These are phyloP conservation scores for Aurelia aurita complex sp. Pacific DNA, from an alignment of 30 jellyfish, hydroid and myxozoan species.

Conservation along the genomic window DNA sequence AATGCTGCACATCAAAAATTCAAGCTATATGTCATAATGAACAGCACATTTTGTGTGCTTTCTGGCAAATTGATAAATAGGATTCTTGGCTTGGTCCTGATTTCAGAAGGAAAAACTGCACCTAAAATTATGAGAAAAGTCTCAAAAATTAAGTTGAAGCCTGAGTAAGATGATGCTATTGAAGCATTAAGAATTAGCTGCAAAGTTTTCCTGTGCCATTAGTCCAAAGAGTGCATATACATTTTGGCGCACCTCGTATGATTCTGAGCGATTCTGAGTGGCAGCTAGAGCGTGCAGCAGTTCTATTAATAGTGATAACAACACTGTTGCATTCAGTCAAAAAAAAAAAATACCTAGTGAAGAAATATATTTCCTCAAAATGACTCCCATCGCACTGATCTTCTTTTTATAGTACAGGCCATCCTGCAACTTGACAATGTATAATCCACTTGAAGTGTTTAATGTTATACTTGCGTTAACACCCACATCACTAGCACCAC, in stretches of 20 bases:
- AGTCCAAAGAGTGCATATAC: too few species aligned
- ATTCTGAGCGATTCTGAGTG: too few species aligned
- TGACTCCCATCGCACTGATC: slow-evolving; percentile 47
- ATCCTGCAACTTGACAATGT: slow-evolving; percentile 53
- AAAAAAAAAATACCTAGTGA: slow-evolving; percentile 3
- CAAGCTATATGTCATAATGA: too few species aligned
- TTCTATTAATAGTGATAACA: not conserved
- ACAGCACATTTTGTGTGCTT: too few species aligned
- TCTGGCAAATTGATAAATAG: too few species aligned
- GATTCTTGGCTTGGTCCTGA: too few species aligned
- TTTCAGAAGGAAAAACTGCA: too few species aligned
- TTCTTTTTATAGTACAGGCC: slow-evolving; percentile 29
- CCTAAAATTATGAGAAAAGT: not conserved
- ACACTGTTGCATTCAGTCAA: not conserved
- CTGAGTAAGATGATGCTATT: too few species aligned
- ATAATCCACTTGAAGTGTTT: slow-evolving; percentile 28
- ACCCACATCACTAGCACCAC: slow-evolving; percentile 30
- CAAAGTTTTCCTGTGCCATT: too few species aligned
- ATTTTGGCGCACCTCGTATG: too few species aligned
- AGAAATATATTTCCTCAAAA: slow-evolving; percentile 21
- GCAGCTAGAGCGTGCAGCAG: not conserved
- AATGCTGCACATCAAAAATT: too few species aligned
- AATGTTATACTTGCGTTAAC: slow-evolving; percentile 16
- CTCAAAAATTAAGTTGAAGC: not conserved
- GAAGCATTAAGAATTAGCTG: too few species aligned